phyloP scores from a whole-genome alignment of 2,113 vertebrate species.

The Dascyllus trimaculatus region DNA sequence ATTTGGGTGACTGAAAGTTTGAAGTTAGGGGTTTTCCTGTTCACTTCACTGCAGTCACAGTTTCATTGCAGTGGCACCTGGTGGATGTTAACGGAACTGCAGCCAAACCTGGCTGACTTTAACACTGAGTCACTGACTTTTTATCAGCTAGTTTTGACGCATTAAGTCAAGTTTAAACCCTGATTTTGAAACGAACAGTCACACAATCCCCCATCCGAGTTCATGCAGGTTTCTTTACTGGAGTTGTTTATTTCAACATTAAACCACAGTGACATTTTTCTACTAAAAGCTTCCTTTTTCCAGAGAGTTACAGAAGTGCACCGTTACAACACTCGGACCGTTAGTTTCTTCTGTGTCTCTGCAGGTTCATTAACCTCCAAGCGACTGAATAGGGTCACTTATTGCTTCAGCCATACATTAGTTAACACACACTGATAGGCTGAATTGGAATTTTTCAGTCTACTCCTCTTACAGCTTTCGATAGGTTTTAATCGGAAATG shows the following conservation, averaged over 20 bases:
- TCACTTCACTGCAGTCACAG: neutral
- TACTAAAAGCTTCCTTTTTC: constrained; percentile 53
- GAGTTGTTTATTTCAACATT: constrained; percentile 49
- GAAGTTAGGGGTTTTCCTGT: neutral
- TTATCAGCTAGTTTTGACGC: too few species aligned
- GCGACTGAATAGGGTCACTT: too few species aligned
- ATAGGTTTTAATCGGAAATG: too few species aligned
- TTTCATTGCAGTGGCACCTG: neutral
- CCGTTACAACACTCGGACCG: constrained; percentile 40
- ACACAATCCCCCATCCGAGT: neutral
- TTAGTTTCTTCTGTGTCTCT: constrained; percentile 8
- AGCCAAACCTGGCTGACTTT: neutral
- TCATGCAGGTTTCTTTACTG: neutral
- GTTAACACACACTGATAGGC: too few species aligned
- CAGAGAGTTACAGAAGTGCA: constrained; percentile 35
- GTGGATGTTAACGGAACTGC: constrained; percentile 3
- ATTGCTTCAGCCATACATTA: too few species aligned
- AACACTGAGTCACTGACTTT: neutral
- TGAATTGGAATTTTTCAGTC: too few species aligned
- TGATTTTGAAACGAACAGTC: too few species aligned
- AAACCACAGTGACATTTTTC: constrained; percentile 38
- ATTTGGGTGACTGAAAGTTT: too few species aligned
- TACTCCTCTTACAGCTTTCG: too few species aligned
- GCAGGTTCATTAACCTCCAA: neutral
- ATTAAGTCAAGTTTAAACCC: too few species aligned